Evolutionary conservation across 2,888 invertebrate species (phyloP), one percentile per base, ranked within the genome.

Genomic region (Andricus quercusramuli): DNA sequence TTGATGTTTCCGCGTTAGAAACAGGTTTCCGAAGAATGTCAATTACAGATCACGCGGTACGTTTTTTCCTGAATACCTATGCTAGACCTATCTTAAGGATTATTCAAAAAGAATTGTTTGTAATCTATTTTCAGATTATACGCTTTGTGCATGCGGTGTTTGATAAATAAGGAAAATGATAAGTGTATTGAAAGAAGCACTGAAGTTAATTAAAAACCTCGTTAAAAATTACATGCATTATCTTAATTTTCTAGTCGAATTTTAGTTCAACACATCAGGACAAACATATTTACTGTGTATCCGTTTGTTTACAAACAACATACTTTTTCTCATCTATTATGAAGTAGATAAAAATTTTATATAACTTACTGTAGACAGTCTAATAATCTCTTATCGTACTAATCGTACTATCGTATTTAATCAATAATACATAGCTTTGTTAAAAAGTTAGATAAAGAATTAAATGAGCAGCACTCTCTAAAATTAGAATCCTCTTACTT

Each of bases 1-100:
- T 78, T 80, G 74, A 79, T 67, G 74, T 81, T 84, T 83, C 81
- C 82, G 84, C 78, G 74, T 79, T 83, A 68, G 65, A 80, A 83
- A 83, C 83, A 81, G 80, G 83, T 84, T 84, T 84, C 81, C 78
- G 79, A 78, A 80, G 80, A 84, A 83, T 84, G 82, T 76, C 78
- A 84, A 84, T 84, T 68, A 65, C 29, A 78, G 78, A 84, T 80
- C 80, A 84, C 80, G 82, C 79, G 82, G 79, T 80, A 68, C 32
- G 77, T 78, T 79, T 83, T 84, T 15, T 15, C 62, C 17, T 25
- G 25, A 8, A 37, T 37, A 37, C 8, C 25, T 29, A 47, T 17
- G 25, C 25, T 62, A 62, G 25, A 17, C 62, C 25, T 62, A 15
- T 29, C 15, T 25, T 2, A 62, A 62, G 25, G 62, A 62, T 62